Evolutionary conservation across 1,140 invertebrate species (phyloP), one percentile per base, ranked within the genome.

Genomic region (Ectropis grisescens): DNA sequence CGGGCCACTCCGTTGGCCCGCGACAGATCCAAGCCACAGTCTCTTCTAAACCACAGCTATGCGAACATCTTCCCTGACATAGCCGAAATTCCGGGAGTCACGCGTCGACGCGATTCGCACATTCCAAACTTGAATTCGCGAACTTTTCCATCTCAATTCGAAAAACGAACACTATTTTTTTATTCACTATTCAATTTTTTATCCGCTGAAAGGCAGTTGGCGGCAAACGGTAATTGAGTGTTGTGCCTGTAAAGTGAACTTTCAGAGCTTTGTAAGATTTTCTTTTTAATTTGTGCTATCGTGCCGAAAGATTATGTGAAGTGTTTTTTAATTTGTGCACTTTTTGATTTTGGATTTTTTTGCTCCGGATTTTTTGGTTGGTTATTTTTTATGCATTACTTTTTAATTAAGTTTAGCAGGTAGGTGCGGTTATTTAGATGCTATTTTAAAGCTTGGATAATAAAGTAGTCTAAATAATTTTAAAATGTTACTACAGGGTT

Each of bases 11-110:
- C 59, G 61, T 57, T 57, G 58, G 62, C 58, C 54, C 49, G 62
- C 55, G 58, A 59, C 69, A 54, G 61, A 57, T 69, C 53, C 57
- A 57, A 58, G 61, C 66, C 68, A 80, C 75, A 80, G 75, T 80
- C 75, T 72, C 71, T 69, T 80, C 70, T 80, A 80, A 80, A 59
- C 75, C 66, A 66, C 66, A 67, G 75, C 71, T 80, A 80, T 80
- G 75, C 66, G 75, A 62, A 64, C 75, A 80, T 80, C 75, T 56
- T 76, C 70, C 75, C 75, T 57, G 65, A 62, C 57, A 72, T 76
- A 80, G 64, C 66, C 71, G 66, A 76, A 74, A 72, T 61, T 70
- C 58, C 58, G 47, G 49, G 59, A 67, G 34, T 36, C 43, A 46
- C 58, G 56, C 49, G 49, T 54, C 61, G 60, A 58, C 71, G 71